phyloP scores from a whole-genome alignment of 2,113 vertebrate genomes.

The Ciconia maguari region DNA sequence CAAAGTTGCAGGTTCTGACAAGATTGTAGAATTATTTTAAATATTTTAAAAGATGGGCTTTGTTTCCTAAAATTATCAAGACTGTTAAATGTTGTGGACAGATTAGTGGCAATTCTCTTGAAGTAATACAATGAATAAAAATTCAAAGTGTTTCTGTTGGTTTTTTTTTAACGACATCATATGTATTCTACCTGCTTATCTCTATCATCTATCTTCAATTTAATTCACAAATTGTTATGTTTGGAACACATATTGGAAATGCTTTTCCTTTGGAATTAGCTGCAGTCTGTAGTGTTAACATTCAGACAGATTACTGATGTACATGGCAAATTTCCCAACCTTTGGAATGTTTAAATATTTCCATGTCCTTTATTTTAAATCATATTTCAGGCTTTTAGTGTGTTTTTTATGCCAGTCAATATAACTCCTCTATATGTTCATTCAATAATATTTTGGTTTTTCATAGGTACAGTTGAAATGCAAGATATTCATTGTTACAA shows the following conservation, averaged over 20 bases:
- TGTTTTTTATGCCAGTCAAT: background rate
- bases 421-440: background rate
- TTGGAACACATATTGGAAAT: background rate
- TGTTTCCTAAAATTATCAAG: background rate
- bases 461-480: background rate
- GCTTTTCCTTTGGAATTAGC: background rate
- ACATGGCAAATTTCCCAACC: background rate
- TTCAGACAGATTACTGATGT: background rate
- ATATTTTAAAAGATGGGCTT: background rate
- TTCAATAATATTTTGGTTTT: background rate
- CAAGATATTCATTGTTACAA: background rate
- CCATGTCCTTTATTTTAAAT: background rate
- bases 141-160: too few species aligned
- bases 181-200: background rate
- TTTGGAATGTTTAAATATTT: background rate
- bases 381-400: background rate
- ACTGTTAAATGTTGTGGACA: background rate
- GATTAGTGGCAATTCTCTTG: background rate
- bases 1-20: constrained; percentile 12
- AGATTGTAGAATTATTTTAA: background rate
- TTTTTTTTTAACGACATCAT: background rate
- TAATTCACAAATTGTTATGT: background rate
- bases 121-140: background rate
- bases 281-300: background rate
- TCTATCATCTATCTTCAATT: background rate